Percentiles rank a stretch among this genome's conserved stretches.
Conservation (phyloP, 2,888 invertebrate genomes). For the Calameuta idolon region DNA sequence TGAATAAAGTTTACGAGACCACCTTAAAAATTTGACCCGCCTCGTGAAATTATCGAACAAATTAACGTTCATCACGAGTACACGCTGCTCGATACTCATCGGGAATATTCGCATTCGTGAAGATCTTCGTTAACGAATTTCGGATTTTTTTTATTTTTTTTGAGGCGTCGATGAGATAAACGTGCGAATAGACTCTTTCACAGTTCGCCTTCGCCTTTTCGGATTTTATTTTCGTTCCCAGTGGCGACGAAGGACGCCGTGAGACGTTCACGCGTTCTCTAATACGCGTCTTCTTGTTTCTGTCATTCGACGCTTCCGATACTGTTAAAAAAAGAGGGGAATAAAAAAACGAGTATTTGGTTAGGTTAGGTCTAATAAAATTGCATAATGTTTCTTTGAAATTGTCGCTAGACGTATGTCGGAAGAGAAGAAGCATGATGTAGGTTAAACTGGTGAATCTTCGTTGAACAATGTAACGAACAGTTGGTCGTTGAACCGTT, state of each 20-base stretch:
- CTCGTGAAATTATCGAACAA: constrained; percentile 3
- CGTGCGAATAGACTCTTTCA: not conserved
- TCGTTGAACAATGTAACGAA: not conserved
- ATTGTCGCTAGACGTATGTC: not conserved
- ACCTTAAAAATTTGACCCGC: constrained; percentile 16
- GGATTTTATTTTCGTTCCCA: not conserved
- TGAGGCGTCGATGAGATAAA: not conserved
- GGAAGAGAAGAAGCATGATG: not conserved
- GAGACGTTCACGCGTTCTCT: not conserved
- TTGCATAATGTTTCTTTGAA: not conserved
- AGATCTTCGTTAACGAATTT: not conserved
- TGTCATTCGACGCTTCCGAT: not conserved
- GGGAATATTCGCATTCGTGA: not conserved
- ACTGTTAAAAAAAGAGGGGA: not conserved
- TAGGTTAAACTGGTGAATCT: not conserved
- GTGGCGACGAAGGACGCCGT: not conserved
- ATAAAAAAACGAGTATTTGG: not conserved
- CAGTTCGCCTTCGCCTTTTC: not conserved
- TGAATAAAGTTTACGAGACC: constrained; percentile 12
- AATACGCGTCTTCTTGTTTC: not conserved
- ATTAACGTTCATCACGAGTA: not conserved
- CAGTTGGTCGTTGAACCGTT: not conserved
- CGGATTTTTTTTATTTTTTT: not conserved
- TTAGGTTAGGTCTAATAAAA: not conserved
- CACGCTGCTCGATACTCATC: not conserved